phyloP scores from a whole-genome alignment of 2,888 invertebrate species.

The Nomada fabriciana region DNA sequence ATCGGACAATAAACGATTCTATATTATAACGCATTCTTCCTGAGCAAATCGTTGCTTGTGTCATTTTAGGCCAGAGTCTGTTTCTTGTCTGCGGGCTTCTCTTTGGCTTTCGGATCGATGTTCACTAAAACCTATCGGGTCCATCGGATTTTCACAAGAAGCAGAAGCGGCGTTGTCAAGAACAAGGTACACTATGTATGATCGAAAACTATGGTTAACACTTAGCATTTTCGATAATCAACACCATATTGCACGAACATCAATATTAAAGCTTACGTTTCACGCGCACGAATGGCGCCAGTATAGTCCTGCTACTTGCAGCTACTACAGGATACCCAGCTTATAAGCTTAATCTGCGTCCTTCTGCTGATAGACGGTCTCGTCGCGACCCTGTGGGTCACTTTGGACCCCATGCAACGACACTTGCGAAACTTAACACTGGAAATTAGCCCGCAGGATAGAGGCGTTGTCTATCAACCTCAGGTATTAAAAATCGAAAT shows the following conservation, averaged over 20 bases:
- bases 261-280: not conserved
- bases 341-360: slow-evolving; percentile 93
- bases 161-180: slow-evolving; percentile 92
- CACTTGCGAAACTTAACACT: slow-evolving; percentile 93
- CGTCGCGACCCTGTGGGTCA: slow-evolving; percentile 93
- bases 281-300: not conserved
- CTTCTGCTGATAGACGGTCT: slow-evolving; percentile 93
- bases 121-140: slow-evolving; percentile 97
- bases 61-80: slow-evolving; percentile 92
- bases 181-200: slow-evolving; percentile 88
- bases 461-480: slow-evolving; percentile 94
- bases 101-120: slow-evolving; percentile 96
- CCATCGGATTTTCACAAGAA: slow-evolving; percentile 94
- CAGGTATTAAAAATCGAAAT: slow-evolving; percentile 86
- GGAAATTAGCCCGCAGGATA: slow-evolving; percentile 90
- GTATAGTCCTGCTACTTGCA: slow-evolving; percentile 74
- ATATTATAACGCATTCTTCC: not conserved
- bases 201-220: not conserved
- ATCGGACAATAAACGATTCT: not conserved
- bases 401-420: slow-evolving; percentile 94
- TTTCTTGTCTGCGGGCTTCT: slow-evolving; percentile 95
- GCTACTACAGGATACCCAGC: slow-evolving; percentile 94
- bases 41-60: not conserved
- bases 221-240: not conserved
- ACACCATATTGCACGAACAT: not conserved